phyloP scores from a whole-genome alignment of 1,140 invertebrate species.

The Lucilia cuprina region DNA sequence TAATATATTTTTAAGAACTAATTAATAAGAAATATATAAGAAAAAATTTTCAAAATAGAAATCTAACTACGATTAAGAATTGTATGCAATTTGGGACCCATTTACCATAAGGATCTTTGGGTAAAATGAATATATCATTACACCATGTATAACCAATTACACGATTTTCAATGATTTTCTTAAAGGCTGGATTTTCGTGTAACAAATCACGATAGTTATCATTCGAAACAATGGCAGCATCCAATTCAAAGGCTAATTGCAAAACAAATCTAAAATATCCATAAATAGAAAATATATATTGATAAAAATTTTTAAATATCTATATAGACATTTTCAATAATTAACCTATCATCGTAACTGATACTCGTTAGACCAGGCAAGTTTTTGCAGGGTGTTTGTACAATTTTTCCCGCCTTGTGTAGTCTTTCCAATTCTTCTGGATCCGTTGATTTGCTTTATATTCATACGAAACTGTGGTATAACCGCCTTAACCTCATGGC shows the following conservation, averaged over 20 bases:
- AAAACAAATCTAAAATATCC: slow-evolving; percentile 76
- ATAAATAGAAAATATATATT: neutral
- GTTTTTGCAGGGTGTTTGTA: slow-evolving; percentile 86
- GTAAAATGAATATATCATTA: slow-evolving; percentile 83
- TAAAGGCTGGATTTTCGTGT: slow-evolving; percentile 78
- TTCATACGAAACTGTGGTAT: slow-evolving; percentile 71
- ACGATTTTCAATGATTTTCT: slow-evolving; percentile 70
- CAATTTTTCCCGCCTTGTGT: slow-evolving; percentile 74
- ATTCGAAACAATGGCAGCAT: slow-evolving; percentile 88
- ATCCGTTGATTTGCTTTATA: slow-evolving; percentile 66
- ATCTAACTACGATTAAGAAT: slow-evolving; percentile 68
- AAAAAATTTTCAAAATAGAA: too few relatives aligned
- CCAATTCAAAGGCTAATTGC: slow-evolving; percentile 81
- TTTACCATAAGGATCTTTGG: slow-evolving; percentile 87
- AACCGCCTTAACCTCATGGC: slow-evolving; percentile 86
- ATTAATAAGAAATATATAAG: too few relatives aligned
- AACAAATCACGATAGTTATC: slow-evolving; percentile 90
- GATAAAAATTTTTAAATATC: slow-evolving; percentile 39
- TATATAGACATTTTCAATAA: slow-evolving; percentile 9
- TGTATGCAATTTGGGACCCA: slow-evolving; percentile 79
- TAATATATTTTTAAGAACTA: too few relatives aligned
- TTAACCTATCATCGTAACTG: slow-evolving; percentile 81
- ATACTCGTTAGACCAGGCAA: slow-evolving; percentile 75
- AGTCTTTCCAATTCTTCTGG: slow-evolving; percentile 75
- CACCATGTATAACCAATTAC: slow-evolving; percentile 75